phyloP scores from a whole-genome alignment of 2,888 invertebrate genomes.

The Drosophila villosipedis region DNA sequence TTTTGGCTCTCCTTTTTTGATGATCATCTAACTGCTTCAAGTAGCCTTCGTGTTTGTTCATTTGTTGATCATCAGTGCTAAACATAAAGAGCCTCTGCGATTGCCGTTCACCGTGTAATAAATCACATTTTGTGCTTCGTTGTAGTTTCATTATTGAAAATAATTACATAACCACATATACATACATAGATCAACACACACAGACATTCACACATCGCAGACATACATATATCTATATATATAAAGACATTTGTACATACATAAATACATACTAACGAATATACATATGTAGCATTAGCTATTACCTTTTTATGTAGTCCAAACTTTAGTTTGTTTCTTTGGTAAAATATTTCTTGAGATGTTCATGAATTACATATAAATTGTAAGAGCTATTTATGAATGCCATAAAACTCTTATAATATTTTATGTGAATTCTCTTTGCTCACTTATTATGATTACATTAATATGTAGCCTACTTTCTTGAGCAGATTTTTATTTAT shows the following conservation, averaged over 20 bases:
- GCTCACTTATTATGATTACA: not conserved
- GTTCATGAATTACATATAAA: not conserved
- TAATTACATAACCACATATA: slow-evolving; percentile 53
- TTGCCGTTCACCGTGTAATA: slow-evolving; percentile 41
- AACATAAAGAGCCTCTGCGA: slow-evolving; percentile 27
- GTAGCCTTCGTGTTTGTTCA: slow-evolving; percentile 47
- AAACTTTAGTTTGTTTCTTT: not conserved
- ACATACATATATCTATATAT: not conserved
- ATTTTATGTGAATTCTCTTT: not conserved
- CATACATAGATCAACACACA: slow-evolving; percentile 15
- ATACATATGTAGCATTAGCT: not conserved
- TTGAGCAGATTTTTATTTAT: not conserved
- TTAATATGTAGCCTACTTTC: slow-evolving; percentile 20
- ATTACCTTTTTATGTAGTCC: not conserved
- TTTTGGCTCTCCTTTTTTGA: slow-evolving; percentile 42
- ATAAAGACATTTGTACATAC: slow-evolving; percentile 8
- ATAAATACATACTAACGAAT: slow-evolving; percentile 1
- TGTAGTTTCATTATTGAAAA: slow-evolving; percentile 83
- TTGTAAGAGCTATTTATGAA: not conserved
- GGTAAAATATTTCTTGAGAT: not conserved
- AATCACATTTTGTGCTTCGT: slow-evolving; percentile 69
- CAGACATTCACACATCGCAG: slow-evolving; percentile 3
- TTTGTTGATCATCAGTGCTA: slow-evolving; percentile 46
- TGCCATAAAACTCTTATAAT: not conserved
- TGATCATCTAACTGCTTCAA: slow-evolving; percentile 49